A percentile compares a stretch with the other conserved stretches of the same genome.
These are phyloP conservation scores for Nematostella vectensis DNA, from an alignment of 92 coral and sea anemone species.

Conservation along the genomic window DNA sequence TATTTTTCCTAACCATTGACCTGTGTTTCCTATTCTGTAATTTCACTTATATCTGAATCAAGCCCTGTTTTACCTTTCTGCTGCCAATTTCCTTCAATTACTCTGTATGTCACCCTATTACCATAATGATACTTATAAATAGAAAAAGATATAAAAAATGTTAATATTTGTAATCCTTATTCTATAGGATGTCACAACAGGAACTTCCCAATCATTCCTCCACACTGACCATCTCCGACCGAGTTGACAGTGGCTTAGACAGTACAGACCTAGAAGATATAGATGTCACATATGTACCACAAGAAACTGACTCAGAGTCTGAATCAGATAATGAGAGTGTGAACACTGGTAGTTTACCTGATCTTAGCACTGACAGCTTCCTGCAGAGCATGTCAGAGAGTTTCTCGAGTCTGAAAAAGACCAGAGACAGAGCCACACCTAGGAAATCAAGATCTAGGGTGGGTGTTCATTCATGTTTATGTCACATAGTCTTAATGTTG, in stretches of 20 bases:
- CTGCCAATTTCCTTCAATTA: too few species aligned
- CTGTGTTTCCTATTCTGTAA: too few species aligned
- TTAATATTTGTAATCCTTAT: neutral
- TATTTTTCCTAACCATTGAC: too few species aligned
- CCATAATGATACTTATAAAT: too few species aligned
- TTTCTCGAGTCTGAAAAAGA: neutral
- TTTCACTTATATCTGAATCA: too few species aligned
- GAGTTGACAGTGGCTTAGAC: neutral
- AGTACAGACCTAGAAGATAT: neutral
- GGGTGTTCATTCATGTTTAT: neutral
- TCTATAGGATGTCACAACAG: neutral
- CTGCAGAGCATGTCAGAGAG: neutral
- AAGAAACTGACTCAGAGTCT: constrained; percentile 6
- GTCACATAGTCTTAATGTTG: too few species aligned
- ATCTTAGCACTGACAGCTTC: constrained; percentile 6
- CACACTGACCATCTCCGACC: neutral
- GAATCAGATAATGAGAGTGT: constrained; percentile 25
- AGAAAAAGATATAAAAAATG: neutral
- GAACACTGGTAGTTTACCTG: constrained; percentile 12
- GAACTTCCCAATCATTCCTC: too few species aligned
- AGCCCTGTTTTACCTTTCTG: too few species aligned
- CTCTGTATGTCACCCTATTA: too few species aligned
- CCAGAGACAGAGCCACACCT: constrained; percentile 13
- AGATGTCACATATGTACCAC: constrained; percentile 23
- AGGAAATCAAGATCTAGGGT: constrained; percentile 15